Percentiles rank a stretch among this genome's conserved stretches.
Conservation (phyloP, 2,888 invertebrate species). For the Catocala nupta region DNA sequence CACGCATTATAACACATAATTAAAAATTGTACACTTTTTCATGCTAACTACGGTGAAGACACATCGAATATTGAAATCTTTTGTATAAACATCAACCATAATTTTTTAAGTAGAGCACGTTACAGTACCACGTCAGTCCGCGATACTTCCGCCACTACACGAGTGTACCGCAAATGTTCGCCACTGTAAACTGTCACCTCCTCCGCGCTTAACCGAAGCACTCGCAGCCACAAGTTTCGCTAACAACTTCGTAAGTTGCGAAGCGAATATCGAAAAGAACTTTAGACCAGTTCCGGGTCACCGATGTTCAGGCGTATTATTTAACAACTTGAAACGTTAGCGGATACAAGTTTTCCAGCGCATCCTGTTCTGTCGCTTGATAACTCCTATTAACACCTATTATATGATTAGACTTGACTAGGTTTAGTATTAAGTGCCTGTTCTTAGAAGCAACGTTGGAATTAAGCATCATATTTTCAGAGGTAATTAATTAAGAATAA, state of each 20-base stretch:
- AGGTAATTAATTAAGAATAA: too few species aligned
- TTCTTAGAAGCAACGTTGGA: too few species aligned
- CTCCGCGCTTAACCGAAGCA: constrained; percentile 57
- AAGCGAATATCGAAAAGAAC: constrained; percentile 60
- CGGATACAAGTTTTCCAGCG: background rate
- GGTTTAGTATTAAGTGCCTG: too few species aligned
- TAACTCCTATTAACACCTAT: too few species aligned
- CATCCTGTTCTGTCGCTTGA: background rate
- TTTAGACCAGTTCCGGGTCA: constrained; percentile 52
- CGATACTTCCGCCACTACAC: constrained; percentile 53
- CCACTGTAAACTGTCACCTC: constrained; percentile 68
- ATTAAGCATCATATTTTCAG: too few species aligned
- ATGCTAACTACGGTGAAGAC: too few species aligned
- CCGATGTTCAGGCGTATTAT: constrained; percentile 31
- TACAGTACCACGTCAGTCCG: constrained; percentile 8
- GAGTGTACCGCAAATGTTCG: constrained; percentile 60
- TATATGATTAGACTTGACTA: too few species aligned
- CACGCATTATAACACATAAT: too few species aligned
- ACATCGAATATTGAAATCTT: too few species aligned
- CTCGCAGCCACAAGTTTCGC: constrained; percentile 69
- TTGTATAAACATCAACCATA: too few species aligned
- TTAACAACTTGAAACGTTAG: constrained; percentile 14
- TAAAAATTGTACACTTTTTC: too few species aligned
- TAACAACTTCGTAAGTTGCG: constrained; percentile 64
- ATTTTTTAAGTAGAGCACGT: constrained; percentile 31